Conservation (phyloP, 2,888 invertebrate species). For the Dicycla oo region DNA sequence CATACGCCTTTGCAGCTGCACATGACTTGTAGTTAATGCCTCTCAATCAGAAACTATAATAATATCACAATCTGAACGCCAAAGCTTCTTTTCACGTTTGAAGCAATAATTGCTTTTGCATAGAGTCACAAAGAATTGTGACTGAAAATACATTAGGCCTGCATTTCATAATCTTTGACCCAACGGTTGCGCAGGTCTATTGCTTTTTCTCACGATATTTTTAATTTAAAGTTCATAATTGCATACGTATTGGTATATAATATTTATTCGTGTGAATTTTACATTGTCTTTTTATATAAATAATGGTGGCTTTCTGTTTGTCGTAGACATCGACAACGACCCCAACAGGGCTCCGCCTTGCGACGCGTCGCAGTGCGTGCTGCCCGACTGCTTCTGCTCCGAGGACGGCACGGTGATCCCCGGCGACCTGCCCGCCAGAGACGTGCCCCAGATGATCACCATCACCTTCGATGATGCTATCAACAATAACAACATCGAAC, state of each 20-base stretch:
- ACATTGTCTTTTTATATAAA: slow-evolving; percentile 13
- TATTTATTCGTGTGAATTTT: slow-evolving; percentile 24
- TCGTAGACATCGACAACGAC: slow-evolving; percentile 97
- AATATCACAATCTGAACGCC: slow-evolving; percentile 43
- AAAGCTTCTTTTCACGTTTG: slow-evolving; percentile 52
- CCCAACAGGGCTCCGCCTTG: slow-evolving; percentile 98
- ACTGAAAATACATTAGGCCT: slow-evolving; percentile 36
- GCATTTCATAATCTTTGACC: slow-evolving; percentile 46
- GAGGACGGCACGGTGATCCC: slow-evolving; percentile 97
- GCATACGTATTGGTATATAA: slow-evolving; percentile 30
- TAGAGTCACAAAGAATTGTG: slow-evolving; percentile 36
- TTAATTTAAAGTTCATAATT: slow-evolving; percentile 32
- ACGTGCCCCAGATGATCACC: slow-evolving; percentile 98
- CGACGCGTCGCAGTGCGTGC: slow-evolving; percentile 95
- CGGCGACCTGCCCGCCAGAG: slow-evolving; percentile 95
- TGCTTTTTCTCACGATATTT: slow-evolving; percentile 45
- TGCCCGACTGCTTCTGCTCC: slow-evolving; percentile 98
- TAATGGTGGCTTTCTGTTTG: slow-evolving; percentile 54
- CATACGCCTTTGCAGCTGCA: slow-evolving; percentile 67
- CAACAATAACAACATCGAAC: slow-evolving; percentile 98
- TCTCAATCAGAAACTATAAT: slow-evolving; percentile 65
- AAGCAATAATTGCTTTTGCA: slow-evolving; percentile 43
- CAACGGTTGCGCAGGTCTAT: slow-evolving; percentile 34
- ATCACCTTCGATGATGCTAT: slow-evolving; percentile 98
- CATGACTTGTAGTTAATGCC: slow-evolving; percentile 62